Evolutionary conservation across 2,113 vertebrate genomes (phyloP).

Genomic region (Brienomyrus brachyistius): DNA sequence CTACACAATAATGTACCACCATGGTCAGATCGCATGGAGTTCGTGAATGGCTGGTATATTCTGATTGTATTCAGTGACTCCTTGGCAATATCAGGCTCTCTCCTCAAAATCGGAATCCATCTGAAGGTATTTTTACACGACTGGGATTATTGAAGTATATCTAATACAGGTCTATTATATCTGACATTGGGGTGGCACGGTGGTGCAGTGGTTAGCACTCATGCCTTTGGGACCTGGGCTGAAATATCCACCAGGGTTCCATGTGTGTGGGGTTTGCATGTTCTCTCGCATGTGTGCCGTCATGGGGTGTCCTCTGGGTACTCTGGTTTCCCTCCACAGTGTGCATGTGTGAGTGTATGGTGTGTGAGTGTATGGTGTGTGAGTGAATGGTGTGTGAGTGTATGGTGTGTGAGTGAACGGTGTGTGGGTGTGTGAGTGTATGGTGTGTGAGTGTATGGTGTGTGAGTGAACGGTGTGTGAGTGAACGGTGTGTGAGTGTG

Average conservation of each 20-base stretch:
- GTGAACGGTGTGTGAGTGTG: too few relatives aligned
- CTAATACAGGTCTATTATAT: background rate
- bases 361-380: background rate
- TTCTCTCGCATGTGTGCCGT: background rate
- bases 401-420: background rate
- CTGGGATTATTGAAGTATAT: background rate
- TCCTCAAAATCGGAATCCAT: constrained; percentile 90
- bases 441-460: too few relatives aligned
- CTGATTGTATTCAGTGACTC: constrained; percentile 80
- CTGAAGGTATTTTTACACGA: constrained; percentile 66
- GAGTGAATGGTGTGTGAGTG: background rate
- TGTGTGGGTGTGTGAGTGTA: too few relatives aligned
- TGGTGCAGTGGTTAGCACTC: background rate
- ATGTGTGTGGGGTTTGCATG: background rate
- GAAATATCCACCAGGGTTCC: background rate
- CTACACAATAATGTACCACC: constrained; percentile 70
- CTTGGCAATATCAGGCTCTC: constrained; percentile 76
- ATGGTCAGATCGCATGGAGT: constrained; percentile 80
- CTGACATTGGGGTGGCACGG: background rate
- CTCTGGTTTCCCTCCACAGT: background rate
- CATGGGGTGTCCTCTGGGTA: background rate
- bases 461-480: too few relatives aligned
- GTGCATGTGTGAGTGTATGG: too few relatives aligned
- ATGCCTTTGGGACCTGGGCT: background rate
- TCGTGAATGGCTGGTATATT: constrained; percentile 93